These are phyloP conservation scores for Potorous gilbertii DNA, from an alignment of 2,797 vertebrate genomes.

Conservation along the genomic window DNA sequence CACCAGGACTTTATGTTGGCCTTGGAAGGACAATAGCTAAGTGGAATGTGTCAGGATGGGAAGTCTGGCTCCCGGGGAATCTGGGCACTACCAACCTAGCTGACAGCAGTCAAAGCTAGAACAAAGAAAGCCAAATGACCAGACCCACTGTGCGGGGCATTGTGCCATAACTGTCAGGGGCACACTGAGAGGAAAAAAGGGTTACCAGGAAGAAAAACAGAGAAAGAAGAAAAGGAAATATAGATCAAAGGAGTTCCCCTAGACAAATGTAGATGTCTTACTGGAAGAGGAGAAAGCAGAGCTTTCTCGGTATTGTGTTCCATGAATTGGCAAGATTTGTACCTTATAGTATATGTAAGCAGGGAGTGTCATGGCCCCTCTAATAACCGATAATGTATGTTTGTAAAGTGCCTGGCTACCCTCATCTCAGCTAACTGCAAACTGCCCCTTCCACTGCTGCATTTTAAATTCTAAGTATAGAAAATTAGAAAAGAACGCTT, in stretches of 20 bases:
- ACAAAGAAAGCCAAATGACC: not conserved
- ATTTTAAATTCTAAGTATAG: constrained; percentile 46
- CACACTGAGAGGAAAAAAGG: not conserved
- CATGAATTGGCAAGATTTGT: not conserved
- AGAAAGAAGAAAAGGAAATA: not conserved
- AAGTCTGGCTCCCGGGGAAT: not conserved
- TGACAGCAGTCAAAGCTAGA: not conserved
- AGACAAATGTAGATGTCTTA: not conserved
- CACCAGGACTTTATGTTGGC: not conserved
- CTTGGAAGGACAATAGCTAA: not conserved
- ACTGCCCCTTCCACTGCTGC: constrained; percentile 52
- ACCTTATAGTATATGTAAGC: not conserved
- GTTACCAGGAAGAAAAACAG: not conserved
- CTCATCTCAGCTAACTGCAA: not conserved
- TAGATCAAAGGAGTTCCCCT: not conserved
- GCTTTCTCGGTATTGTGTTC: not conserved
- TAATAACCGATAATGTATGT: not conserved
- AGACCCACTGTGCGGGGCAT: not conserved
- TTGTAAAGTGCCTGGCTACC: not conserved
- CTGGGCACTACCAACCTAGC: not conserved
- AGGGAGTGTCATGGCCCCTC: not conserved
- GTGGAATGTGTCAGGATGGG: not conserved
- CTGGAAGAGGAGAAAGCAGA: not conserved
- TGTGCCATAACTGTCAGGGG: not conserved
- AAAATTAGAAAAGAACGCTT: constrained; percentile 30